Base-by-base conservation (phyloP, 2,797 vertebrate species). In the Garrulus glandarius region DNA sequence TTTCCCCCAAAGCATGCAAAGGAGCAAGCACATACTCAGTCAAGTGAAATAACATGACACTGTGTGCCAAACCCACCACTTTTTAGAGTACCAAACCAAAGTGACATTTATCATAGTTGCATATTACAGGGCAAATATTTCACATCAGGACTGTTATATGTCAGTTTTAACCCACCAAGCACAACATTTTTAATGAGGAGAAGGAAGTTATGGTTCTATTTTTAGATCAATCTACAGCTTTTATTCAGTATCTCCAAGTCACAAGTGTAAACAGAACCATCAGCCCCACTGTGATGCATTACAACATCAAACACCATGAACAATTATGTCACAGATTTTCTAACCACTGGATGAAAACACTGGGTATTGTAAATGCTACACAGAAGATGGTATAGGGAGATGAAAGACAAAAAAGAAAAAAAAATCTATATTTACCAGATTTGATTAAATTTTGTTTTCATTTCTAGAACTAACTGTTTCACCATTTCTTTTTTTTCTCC, bases 81-180 rank as follows among this genome's bases (percentile, higher is more conserved):
- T 80, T 59, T 37, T 49, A 72, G 52, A 85, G 22, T n/a, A 78
- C 57, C 65, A 89, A 87, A 76, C n/a, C 50, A 50, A 87, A 59
- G n/a, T 59, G 77, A 39, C 50, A 50, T 79, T 75, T 87, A 81
- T 68, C 4, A 0, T 17, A n/a, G 30, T 20, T 72, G 64, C 67
- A 23, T 14, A 21, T 65, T 53, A 68, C 49, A 32, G 3, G 4
- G 72, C 41, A 89, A 44, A 11, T 78, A 83, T 63, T 89, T 74
- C 56, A 4, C n/a, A 32, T 24, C 2, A 0, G n/a, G 53, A 60
- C 69, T 39, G 60, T 36, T 59, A 16, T 2, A 2, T 43, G 46
- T 46, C 71, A 80, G 41, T 74, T 80, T 80, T 68, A 95, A 91
- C 27, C 57, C 64, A 70, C 32, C 24, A 49, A 30, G 19, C 6